Percentiles rank a stretch among this genome's conserved stretches.
phyloP scores from a whole-genome alignment of 1,140 invertebrate species.

The Pogonus chalceus region DNA sequence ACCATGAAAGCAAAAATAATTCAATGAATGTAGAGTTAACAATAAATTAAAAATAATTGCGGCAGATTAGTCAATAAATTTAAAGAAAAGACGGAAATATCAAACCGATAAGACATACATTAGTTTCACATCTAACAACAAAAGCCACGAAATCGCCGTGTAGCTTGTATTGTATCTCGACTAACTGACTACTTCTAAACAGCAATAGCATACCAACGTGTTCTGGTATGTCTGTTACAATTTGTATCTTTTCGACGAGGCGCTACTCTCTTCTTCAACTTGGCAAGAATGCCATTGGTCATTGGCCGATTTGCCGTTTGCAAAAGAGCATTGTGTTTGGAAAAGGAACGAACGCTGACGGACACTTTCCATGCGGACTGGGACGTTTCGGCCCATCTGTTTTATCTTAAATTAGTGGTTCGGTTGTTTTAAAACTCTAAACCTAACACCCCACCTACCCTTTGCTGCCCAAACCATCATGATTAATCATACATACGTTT shows the following conservation, averaged over 20 bases:
- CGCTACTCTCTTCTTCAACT: not conserved
- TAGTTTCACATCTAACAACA: too few species aligned
- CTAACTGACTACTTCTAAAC: not conserved
- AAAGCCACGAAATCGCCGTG: not conserved
- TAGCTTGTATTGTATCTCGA: too few species aligned
- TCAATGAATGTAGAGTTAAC: too few species aligned
- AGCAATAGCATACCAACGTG: not conserved
- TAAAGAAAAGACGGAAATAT: too few species aligned
- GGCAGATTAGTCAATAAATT: too few species aligned
- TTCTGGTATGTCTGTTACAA: not conserved
- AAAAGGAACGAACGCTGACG: not conserved
- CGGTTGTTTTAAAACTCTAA: not conserved
- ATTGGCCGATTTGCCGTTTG: not conserved
- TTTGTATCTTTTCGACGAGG: slow-evolving; percentile 3
- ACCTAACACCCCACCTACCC: not conserved
- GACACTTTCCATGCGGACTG: not conserved
- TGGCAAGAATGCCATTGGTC: slow-evolving; percentile 2
- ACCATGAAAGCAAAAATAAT: too few species aligned
- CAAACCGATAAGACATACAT: too few species aligned
- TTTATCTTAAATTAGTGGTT: slow-evolving; percentile 6
- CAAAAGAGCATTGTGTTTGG: not conserved
- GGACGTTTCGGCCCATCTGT: not conserved
- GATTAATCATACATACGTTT: slow-evolving; percentile 2
- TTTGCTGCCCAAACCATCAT: not conserved
- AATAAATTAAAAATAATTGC: too few species aligned